Evolutionary conservation across 2,113 vertebrate species (phyloP).

Genomic region (Channa maculata): DNA sequence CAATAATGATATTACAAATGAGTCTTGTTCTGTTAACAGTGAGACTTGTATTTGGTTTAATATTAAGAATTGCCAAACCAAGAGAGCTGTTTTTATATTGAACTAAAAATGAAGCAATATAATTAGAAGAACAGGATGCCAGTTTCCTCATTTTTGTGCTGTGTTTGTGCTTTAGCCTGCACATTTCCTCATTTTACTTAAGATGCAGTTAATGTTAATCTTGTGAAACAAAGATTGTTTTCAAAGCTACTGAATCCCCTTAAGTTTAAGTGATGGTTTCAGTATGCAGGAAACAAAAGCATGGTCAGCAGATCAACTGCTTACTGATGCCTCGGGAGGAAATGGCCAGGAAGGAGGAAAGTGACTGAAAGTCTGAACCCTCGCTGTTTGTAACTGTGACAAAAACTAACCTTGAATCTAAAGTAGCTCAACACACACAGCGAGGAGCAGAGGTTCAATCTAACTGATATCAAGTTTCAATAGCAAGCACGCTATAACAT

Average conservation of each 20-base stretch:
- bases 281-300: constrained; percentile 54
- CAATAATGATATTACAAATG: not conserved
- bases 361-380: constrained; percentile 53
- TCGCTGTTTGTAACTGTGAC: constrained; percentile 51
- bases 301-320: constrained; percentile 57
- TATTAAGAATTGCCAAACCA: not conserved
- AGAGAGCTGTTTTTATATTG: not conserved
- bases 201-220: constrained; percentile 13
- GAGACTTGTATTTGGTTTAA: not conserved
- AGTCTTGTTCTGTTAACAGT: not conserved
- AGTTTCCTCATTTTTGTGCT: constrained; percentile 22
- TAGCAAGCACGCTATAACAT: not conserved
- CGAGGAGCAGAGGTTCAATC: not conserved
- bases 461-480: too few relatives aligned
- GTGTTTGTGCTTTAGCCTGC: constrained; percentile 12
- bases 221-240: constrained; percentile 39
- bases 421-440: constrained; percentile 53
- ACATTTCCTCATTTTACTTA: constrained; percentile 11
- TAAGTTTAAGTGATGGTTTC: constrained; percentile 39
- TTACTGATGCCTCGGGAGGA: constrained; percentile 45
- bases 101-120: not conserved
- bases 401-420: constrained; percentile 66
- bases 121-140: not conserved
- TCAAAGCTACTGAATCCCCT: constrained; percentile 27
- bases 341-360: constrained; percentile 65